A percentile compares a stretch with the other conserved stretches of the same genome.
These are phyloP conservation scores for Cyanoramphus novaezelandiae DNA, from an alignment of 2,113 vertebrate species.

Conservation along the genomic window DNA sequence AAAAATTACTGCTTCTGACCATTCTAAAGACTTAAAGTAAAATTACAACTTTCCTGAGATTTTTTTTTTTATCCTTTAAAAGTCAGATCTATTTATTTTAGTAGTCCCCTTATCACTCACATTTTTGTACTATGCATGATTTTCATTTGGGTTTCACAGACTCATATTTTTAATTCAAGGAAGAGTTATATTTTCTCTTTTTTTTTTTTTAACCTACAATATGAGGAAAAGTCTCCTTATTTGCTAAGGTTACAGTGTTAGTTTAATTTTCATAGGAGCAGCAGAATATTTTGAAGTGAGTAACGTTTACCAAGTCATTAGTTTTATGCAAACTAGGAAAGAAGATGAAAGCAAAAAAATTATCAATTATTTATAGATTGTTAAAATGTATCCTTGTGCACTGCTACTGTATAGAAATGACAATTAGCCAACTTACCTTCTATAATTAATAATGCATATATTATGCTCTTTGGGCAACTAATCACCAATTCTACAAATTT, in stretches of 20 bases:
- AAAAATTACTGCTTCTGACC: conserved; percentile 34
- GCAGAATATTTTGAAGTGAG: conserved; percentile 90
- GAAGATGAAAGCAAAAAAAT: conserved; percentile 98
- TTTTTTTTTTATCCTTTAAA: conserved; percentile 27
- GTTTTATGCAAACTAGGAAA: conserved; percentile 98
- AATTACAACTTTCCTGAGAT: conserved; percentile 30
- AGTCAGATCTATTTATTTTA: conserved; percentile 61
- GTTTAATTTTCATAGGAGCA: conserved; percentile 82
- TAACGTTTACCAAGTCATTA: conserved; percentile 95
- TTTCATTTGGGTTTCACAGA: conserved; percentile 66
- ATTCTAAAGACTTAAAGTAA: conserved; percentile 40
- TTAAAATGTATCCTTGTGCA: conserved; percentile 93
- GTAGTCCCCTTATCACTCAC: not conserved
- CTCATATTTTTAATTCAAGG: conserved; percentile 66
- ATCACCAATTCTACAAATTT: conserved; percentile 80
- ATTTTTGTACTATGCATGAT: conserved; percentile 58
- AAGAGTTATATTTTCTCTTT: conserved; percentile 42
- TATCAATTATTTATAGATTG: conserved; percentile 99
- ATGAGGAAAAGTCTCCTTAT: conserved; percentile 69
- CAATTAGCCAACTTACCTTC: conserved; percentile 93
- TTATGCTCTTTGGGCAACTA: conserved; percentile 86
- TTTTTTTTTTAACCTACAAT: conserved; percentile 60
- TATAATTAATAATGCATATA: conserved; percentile 96
- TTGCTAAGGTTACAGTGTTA: conserved; percentile 82
- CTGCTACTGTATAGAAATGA: conserved; percentile 87